A percentile compares a stretch with the other conserved stretches of the same genome.
Conservation (phyloP, 2,113 vertebrate genomes). For the Xiphorhynchus elegans region DNA sequence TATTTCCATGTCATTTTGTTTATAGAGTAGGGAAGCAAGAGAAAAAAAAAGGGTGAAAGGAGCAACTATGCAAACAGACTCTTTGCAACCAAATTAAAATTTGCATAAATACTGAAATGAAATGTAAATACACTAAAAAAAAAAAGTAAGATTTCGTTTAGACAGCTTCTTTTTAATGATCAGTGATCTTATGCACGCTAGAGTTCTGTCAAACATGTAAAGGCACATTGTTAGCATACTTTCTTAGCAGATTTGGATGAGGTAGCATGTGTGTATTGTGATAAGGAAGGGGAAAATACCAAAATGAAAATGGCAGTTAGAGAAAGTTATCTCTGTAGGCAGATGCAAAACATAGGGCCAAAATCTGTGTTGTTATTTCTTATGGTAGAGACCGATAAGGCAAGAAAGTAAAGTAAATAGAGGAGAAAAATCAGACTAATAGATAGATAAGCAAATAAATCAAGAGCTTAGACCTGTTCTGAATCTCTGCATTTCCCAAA, state of each 20-base stretch:
- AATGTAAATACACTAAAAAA: not conserved
- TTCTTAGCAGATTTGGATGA: constrained; percentile 47
- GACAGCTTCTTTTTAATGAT: constrained; percentile 20
- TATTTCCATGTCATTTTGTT: constrained; percentile 12
- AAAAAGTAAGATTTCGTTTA: not conserved
- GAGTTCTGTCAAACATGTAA: not conserved
- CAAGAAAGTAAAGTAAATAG: constrained; percentile 22
- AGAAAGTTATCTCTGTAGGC: constrained; percentile 57
- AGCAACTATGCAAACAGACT: not conserved
- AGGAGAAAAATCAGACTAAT: not conserved
- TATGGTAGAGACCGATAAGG: constrained; percentile 44
- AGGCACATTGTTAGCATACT: constrained; percentile 33
- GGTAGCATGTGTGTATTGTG: not conserved
- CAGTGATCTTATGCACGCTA: not conserved
- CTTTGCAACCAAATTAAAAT: not conserved
- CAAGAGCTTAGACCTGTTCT: constrained; percentile 25
- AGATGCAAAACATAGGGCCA: constrained; percentile 40
- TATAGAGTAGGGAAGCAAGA: not conserved
- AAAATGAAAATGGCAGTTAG: constrained; percentile 35
- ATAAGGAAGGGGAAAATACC: constrained; percentile 55
- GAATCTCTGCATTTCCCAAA: not conserved
- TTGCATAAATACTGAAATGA: not conserved
- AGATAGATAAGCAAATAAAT: constrained; percentile 41
- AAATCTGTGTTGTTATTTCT: constrained; percentile 49
- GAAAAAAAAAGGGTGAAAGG: not conserved